These are phyloP conservation scores for Augochlorella aurata DNA, from an alignment of 2,888 invertebrate genomes.

Conservation along the genomic window DNA sequence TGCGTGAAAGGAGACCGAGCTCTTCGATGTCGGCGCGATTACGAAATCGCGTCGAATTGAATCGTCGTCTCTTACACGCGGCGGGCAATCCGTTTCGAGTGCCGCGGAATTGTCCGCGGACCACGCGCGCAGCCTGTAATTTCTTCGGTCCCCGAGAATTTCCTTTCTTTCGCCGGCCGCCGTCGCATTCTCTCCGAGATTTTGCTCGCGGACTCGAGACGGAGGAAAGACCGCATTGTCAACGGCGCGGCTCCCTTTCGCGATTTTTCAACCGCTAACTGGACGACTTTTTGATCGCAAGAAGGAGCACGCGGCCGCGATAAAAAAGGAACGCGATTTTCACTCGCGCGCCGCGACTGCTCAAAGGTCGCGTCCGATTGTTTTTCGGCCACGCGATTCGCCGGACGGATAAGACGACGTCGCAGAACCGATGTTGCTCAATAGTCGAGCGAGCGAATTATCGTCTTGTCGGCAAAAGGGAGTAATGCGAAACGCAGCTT, in stretches of 20 bases:
- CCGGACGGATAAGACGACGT: background rate
- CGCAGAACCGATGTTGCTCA: constrained; percentile 43
- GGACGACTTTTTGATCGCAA: background rate
- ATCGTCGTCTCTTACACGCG: background rate
- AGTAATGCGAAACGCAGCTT: constrained; percentile 9
- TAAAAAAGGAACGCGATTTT: background rate
- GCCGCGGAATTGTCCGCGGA: background rate
- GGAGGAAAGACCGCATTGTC: background rate
- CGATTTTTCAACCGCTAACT: background rate
- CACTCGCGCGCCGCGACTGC: background rate
- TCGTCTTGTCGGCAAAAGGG: constrained; percentile 19
- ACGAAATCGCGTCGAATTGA: constrained; percentile 13
- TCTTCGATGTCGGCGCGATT: background rate
- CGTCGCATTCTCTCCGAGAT: background rate
- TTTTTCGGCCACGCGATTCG: background rate
- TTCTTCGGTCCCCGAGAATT: constrained; percentile 1
- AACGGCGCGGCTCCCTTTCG: background rate
- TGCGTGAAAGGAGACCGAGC: background rate
- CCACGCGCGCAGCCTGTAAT: background rate
- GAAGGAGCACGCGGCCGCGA: background rate
- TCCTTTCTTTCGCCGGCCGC: background rate
- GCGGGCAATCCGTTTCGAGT: background rate
- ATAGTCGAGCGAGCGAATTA: constrained; percentile 40
- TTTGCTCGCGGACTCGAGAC: background rate
- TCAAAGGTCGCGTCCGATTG: background rate